Evolutionary conservation across 2,797 vertebrate species (phyloP).

Genomic region (Danio albolineatus): DNA sequence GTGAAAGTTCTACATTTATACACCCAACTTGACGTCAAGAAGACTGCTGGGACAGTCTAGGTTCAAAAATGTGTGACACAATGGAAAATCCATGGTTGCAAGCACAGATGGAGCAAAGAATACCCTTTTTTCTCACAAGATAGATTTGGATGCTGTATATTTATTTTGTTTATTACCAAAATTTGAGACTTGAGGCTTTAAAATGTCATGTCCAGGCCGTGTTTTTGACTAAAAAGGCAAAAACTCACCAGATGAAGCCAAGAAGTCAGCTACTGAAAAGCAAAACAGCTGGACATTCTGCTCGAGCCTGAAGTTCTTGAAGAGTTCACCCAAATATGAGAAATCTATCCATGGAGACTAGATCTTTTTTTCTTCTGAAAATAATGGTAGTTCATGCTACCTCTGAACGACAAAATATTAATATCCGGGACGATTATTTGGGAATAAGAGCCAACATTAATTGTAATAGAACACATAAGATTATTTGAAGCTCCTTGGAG

Average conservation of each 20-base stretch:
- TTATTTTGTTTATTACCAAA: neutral
- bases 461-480: neutral
- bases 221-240: constrained; percentile 18
- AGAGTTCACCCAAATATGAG: constrained; percentile 4
- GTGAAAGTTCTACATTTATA: neutral
- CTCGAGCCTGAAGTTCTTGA: neutral
- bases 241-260: neutral
- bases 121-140: neutral
- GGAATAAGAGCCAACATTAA: neutral
- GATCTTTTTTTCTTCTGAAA: no score
- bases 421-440: neutral
- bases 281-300: constrained; percentile 4
- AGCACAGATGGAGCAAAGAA: neutral
- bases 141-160: neutral
- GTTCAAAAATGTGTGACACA: neutral
- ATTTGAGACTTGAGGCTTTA: neutral
- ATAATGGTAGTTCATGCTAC: neutral
- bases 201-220: neutral
- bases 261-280: neutral
- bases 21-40: neutral
- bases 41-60: constrained; percentile 6
- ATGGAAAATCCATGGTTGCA: neutral
- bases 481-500: neutral
- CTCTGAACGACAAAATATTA: no score
- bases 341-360: neutral